phyloP scores from a whole-genome alignment of 2,797 vertebrate species.

The Buphagus erythrorhynchus region DNA sequence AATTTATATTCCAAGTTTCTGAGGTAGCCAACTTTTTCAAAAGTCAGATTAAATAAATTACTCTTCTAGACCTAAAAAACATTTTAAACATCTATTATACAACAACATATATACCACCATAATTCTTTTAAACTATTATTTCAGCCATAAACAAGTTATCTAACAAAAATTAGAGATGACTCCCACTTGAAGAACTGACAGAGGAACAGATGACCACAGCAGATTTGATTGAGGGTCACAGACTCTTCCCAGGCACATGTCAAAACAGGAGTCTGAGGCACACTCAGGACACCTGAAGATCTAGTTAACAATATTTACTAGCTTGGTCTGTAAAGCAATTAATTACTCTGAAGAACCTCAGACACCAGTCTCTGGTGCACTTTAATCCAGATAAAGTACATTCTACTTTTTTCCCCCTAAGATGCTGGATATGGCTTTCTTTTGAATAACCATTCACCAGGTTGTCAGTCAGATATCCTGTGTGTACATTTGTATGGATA shows the following conservation, averaged over 20 bases:
- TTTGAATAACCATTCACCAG: neutral
- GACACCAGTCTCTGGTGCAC: neutral
- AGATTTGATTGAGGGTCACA: neutral
- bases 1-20: neutral
- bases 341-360: neutral
- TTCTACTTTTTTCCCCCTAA: neutral
- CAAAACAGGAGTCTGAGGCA: neutral
- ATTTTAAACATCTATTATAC: neutral
- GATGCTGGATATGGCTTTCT: neutral
- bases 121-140: neutral
- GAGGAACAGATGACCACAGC: neutral
- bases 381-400: no score
- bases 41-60: neutral
- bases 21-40: neutral
- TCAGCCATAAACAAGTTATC: neutral
- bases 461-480: neutral
- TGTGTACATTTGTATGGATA: neutral
- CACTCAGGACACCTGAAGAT: neutral
- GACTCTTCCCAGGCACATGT: neutral
- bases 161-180: neutral
- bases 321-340: neutral
- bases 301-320: neutral
- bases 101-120: neutral
- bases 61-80: neutral
- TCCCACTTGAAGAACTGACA: neutral